A percentile compares a stretch with the other conserved stretches of the same genome.
Conservation (phyloP, 1,140 invertebrate species). For the Pogonognathellus flavescens region DNA sequence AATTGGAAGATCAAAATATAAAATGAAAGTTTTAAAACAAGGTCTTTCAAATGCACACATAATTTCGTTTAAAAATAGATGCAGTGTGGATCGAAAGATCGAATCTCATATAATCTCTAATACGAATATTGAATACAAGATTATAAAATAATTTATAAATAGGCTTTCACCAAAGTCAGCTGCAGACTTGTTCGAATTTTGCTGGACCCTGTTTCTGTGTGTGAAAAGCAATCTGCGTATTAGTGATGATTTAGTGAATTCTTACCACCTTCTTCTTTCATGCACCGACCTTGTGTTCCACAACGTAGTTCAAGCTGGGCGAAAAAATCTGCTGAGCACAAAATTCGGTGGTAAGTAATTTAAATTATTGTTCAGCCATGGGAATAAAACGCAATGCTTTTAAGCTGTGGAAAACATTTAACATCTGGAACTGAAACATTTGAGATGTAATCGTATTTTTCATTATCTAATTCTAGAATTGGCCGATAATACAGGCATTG, state of each 20-base stretch:
- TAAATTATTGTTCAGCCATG: no score
- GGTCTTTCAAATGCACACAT: no score
- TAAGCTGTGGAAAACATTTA: no score
- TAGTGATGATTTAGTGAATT: conserved; percentile 93
- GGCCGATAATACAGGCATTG: conserved; percentile 59
- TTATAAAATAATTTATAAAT: no score
- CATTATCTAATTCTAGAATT: conserved; percentile 60
- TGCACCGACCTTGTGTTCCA: conserved; percentile 92
- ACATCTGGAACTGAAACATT: no score
- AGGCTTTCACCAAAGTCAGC: conserved; percentile 80
- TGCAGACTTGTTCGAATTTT: conserved; percentile 89
- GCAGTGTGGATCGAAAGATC: no score
- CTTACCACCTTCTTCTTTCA: conserved; percentile 90
- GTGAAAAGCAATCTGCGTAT: conserved; percentile 88
- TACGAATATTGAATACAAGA: no score
- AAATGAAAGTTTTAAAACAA: no score
- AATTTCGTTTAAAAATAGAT: no score
- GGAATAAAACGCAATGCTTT: no score
- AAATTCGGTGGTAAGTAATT: conserved; percentile 80
- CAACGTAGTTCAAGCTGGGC: conserved; percentile 85
- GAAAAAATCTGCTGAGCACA: conserved; percentile 88
- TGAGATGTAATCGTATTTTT: conserved; percentile 35
- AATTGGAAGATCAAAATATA: no score
- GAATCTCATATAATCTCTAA: no score
- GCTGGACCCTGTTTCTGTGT: conserved; percentile 92